Conservation (phyloP, 2,797 vertebrate species). For the Streptopelia turtur region DNA sequence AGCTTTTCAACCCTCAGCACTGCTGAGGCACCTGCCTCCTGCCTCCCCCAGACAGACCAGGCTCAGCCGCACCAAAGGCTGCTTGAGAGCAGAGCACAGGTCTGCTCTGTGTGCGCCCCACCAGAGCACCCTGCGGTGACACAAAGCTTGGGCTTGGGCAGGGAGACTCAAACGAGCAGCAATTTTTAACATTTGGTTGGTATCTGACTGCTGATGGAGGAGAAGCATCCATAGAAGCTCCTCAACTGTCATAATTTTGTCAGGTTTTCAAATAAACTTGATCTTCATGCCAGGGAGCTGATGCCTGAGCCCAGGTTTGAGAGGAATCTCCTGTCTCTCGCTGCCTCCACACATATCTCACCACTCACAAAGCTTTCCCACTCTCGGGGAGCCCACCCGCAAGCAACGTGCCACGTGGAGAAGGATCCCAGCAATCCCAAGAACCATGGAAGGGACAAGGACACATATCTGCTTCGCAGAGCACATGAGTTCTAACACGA, state of each 20-base stretch:
- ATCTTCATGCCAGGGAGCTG: background rate
- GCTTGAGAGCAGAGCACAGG: rapidly evolving
- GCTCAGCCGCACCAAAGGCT: background rate
- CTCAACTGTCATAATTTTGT: background rate
- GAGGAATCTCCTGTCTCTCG: background rate
- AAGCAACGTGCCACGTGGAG: background rate
- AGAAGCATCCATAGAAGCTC: background rate
- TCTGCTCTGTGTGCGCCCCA: background rate
- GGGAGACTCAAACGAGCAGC: background rate
- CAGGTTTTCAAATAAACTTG: background rate
- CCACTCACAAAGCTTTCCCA: rapidly evolving
- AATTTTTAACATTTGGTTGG: background rate
- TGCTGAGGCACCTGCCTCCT: background rate
- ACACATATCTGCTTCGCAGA: background rate
- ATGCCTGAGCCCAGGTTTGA: background rate
- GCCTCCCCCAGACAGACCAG: background rate
- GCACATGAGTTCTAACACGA: background rate
- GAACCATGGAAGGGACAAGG: background rate
- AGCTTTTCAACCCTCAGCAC: background rate
- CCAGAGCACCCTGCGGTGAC: background rate
- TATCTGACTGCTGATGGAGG: background rate
- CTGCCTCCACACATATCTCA: background rate
- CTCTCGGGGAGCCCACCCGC: background rate
- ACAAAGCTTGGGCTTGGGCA: background rate
- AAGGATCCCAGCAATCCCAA: background rate